Evolutionary conservation across 23 tunicate genomes (phyloP), one percentile per base, ranked within the genome.

Genomic region (Halocynthia aurantium): DNA sequence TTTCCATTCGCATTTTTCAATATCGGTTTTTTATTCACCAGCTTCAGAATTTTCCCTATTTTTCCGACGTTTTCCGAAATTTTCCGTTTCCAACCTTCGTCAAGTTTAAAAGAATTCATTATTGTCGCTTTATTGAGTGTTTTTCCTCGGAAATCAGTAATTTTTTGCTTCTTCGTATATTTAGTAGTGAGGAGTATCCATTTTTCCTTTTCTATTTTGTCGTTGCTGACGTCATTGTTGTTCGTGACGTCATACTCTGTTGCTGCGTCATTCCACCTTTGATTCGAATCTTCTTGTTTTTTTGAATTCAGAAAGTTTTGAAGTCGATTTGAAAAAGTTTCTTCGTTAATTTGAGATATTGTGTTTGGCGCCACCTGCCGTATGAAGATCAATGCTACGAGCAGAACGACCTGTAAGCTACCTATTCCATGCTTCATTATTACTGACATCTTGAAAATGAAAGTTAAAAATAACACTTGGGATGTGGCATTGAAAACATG

Each of bases 31-130:
- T 49, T 65, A 8, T 20, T 65, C 2, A 49, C 5, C 31, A 49
- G 49, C 31, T 65, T 65, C 49, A 65, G 49, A 20, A 20, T 65
- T 9, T 15, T 65, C 19, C 31, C 70, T 0, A 40, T 49, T 9
- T 65, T 65, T 11, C 70, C 70, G 49, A 65, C 10, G 10, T 40
- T 49, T 10, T 40, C 9, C 70, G 31, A 65, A 20, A 65, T 65
- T 65, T 65, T 65, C n/a, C 70, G 22, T 65, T 65, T 65, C 70
- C 70, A 65, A 20, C 9, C n/a, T 65, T 65, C 31, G 22, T 65
- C 70, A 0, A 65, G 70, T 20, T 40, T 5, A 15, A 65, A 65
- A 20, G 22, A 20, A 9, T 15, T 49, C 9, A 49, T 10, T 9
- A 65, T 10, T 65, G 5, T 65, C 0, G 10, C 19, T 65, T 65